Percentiles rank a stretch among this genome's conserved stretches.
Evolutionary conservation across 2,797 vertebrate genomes (phyloP).

Genomic region (Diplodus puntazzo): DNA sequence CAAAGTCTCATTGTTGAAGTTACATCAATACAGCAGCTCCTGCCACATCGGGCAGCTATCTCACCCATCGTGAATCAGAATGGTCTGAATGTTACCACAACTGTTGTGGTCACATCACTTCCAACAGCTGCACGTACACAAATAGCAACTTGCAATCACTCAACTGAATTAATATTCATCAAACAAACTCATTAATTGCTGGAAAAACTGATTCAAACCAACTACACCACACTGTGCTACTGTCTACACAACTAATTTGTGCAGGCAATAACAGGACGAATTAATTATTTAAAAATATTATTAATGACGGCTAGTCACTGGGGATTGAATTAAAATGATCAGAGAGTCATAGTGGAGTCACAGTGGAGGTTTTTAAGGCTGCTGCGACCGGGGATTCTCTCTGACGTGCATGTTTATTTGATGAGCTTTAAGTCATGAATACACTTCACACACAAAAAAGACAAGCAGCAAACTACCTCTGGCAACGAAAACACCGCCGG

Average conservation of each 20-base stretch:
- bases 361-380: constrained; percentile 21
- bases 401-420: constrained; percentile 22
- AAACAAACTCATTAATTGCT: constrained; percentile 35
- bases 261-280: constrained; percentile 25
- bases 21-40: background rate
- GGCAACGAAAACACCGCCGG: constrained; percentile 37
- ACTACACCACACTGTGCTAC: background rate
- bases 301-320: constrained; percentile 42
- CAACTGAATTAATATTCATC: constrained; percentile 20
- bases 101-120: background rate
- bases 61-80: background rate
- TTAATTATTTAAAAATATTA: constrained; percentile 50
- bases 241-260: constrained; percentile 36
- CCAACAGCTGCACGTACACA: background rate
- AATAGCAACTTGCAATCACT: background rate
- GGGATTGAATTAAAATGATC: constrained; percentile 45
- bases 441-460: constrained; percentile 25
- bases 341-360: constrained; percentile 30
- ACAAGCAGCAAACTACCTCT: constrained; percentile 15
- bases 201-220: constrained; percentile 17
- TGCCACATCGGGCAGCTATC: too few species aligned
- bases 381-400: constrained; percentile 7
- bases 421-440: constrained; percentile 52
- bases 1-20: background rate
- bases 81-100: background rate